phyloP scores from a whole-genome alignment of 1,140 invertebrate species.

The Platyura marginata region DNA sequence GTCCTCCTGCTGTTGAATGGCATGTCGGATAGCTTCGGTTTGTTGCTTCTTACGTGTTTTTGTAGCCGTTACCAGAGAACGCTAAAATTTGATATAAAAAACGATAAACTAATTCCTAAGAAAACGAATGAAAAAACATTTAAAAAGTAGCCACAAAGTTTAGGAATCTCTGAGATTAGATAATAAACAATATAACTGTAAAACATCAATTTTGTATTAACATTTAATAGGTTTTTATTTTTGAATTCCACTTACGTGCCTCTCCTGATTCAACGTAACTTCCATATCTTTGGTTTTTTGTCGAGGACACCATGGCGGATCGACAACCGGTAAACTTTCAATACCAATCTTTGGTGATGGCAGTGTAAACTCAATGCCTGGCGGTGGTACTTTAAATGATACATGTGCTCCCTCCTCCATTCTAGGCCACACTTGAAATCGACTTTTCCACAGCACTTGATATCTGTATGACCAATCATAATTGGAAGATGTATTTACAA shows the following conservation, averaged over 20 bases:
- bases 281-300: constrained; percentile 98
- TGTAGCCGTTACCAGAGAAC: constrained; percentile 92
- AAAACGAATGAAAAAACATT: too few relatives aligned
- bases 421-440: constrained; percentile 97
- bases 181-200: too few relatives aligned
- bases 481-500: background rate
- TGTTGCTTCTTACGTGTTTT: constrained; percentile 98
- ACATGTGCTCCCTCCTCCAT: constrained; percentile 95
- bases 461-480: constrained; percentile 33
- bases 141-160: too few relatives aligned
- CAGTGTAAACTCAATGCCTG: constrained; percentile 95
- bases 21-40: constrained; percentile 90
- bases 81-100: constrained; percentile 32
- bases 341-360: constrained; percentile 97
- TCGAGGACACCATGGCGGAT: constrained; percentile 97
- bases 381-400: constrained; percentile 92
- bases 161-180: too few relatives aligned
- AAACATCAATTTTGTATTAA: too few relatives aligned
- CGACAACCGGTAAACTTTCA: constrained; percentile 82
- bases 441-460: constrained; percentile 86
- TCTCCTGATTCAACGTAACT: constrained; percentile 95
- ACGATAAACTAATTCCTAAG: background rate
- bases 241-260: constrained; percentile 73
- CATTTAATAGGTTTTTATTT: too few relatives aligned
- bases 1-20: constrained; percentile 87